phyloP scores from a whole-genome alignment of 2,888 invertebrate genomes.

The Oegoconia quadripuncta region DNA sequence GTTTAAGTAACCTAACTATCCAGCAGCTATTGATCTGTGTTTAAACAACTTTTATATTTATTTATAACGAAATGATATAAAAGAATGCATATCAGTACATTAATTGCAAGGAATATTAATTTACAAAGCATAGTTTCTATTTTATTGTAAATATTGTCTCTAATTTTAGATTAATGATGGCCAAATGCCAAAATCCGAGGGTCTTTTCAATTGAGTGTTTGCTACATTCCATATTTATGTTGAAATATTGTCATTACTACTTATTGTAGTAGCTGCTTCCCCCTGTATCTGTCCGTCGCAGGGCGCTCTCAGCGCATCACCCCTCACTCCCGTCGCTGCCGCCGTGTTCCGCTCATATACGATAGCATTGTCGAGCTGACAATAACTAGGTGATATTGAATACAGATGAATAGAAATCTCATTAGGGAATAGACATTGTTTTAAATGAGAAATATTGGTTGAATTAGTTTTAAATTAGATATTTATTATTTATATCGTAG shows the following conservation, averaged over 20 bases:
- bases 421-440: conserved; percentile 63
- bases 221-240: conserved; percentile 79
- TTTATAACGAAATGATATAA: conserved; percentile 57
- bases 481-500: conserved; percentile 60
- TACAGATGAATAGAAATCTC: conserved; percentile 65
- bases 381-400: conserved; percentile 58
- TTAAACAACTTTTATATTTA: conserved; percentile 79
- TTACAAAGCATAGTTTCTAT: conserved; percentile 74
- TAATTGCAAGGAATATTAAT: conserved; percentile 68
- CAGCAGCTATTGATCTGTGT: conserved; percentile 71
- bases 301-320: conserved; percentile 5
- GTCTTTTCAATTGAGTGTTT: conserved; percentile 76
- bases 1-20: conserved; percentile 70
- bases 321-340: neutral
- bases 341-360: neutral
- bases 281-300: conserved; percentile 3
- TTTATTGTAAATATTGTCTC: conserved; percentile 76
- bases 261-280: conserved; percentile 47
- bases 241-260: conserved; percentile 70
- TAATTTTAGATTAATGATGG: conserved; percentile 71
- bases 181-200: conserved; percentile 63
- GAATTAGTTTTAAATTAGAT: conserved; percentile 65
- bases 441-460: conserved; percentile 49
- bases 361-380: conserved; percentile 31
- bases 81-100: conserved; percentile 74